Percentiles rank a stretch among this genome's conserved stretches.
Evolutionary conservation across 1,140 invertebrate genomes (phyloP).

Genomic region (Rhagoletis pomonella): DNA sequence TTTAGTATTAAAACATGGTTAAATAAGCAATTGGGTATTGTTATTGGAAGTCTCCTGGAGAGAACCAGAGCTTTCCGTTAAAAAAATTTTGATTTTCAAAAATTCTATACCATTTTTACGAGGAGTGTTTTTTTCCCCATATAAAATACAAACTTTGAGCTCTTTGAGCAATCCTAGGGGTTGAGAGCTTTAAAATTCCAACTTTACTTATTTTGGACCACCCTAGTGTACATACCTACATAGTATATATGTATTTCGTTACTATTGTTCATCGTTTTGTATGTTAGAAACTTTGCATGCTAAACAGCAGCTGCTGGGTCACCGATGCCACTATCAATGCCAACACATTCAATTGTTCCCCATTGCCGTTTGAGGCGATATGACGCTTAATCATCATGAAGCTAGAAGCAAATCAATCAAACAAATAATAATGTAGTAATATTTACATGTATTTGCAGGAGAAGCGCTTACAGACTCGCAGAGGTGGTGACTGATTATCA

Average conservation of each 20-base stretch:
- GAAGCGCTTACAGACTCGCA: not conserved
- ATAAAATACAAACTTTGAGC: too few relatives aligned
- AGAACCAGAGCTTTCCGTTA: too few relatives aligned
- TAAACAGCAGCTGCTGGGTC: conserved; percentile 25
- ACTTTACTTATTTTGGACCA: too few relatives aligned
- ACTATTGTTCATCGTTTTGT: conserved; percentile 11
- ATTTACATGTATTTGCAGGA: not conserved
- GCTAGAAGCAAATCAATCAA: conserved; percentile 16
- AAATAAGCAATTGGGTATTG: too few relatives aligned
- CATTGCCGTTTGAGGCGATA: conserved; percentile 18
- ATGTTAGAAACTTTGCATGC: conserved; percentile 1
- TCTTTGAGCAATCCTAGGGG: too few relatives aligned
- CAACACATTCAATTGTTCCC: conserved; percentile 16
- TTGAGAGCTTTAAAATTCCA: too few relatives aligned
- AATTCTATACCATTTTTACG: too few relatives aligned
- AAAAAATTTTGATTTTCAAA: too few relatives aligned
- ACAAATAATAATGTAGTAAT: conserved; percentile 25
- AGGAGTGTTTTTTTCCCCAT: too few relatives aligned
- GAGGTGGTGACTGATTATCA: too few relatives aligned
- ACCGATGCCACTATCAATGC: conserved; percentile 13
- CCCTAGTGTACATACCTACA: not conserved
- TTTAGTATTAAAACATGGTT: too few relatives aligned
- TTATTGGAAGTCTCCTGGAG: too few relatives aligned
- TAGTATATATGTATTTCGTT: not conserved
- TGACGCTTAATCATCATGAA: conserved; percentile 53